Base-by-base conservation (phyloP, 2,888 invertebrate genomes). In the Torymus auratus region DNA sequence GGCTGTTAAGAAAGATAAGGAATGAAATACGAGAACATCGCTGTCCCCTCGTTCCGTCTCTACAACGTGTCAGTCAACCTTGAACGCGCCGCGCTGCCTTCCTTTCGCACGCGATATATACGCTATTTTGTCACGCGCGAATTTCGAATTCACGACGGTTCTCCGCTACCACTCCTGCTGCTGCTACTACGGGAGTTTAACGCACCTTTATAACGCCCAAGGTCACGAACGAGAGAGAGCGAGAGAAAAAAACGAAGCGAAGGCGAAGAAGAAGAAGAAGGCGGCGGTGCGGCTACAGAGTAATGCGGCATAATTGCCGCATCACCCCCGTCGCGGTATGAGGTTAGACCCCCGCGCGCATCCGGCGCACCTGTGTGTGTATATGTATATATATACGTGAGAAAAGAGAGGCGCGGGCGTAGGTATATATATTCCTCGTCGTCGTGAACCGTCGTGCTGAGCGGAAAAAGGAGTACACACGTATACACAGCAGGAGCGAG, bases 21-120 rank as follows among this genome's bases (percentile, higher is more conserved):
- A 68, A 65, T 76, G 71, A 78, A 78, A 78, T 78, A 71, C 71
- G 78, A 71, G 78, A 65, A 53, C 41, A 41, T 41, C 41, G 41
- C 41, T 28, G 41, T 7, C 7, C 7, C 41, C 7, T 41, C 41
- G 7, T 41, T 41, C 41, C 41, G 41, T 7, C 28, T 0, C 28
- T n/a, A n/a, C n/a, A n/a, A n/a, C 58, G 69, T 15, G 72, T 78
- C 72, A 68, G 52, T 67, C 78, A 78, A 41, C 78, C 78, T 78
- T 78, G 78, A 73, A 61, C 67, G n/a, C n/a, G n/a, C n/a, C n/a
- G n/a, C n/a, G 60, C 20, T 28, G 14, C 17, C 56, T 71, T 41
- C 17, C 4, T 52, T 52, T n/a, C 53, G 62, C 56, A 70, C 64
- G 52, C 69, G 50, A 78, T 52, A 64, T 12, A 28, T 28, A 2